Evolutionary conservation across 2,113 vertebrate genomes (phyloP).

Genomic region (Ceratotherium simum): DNA sequence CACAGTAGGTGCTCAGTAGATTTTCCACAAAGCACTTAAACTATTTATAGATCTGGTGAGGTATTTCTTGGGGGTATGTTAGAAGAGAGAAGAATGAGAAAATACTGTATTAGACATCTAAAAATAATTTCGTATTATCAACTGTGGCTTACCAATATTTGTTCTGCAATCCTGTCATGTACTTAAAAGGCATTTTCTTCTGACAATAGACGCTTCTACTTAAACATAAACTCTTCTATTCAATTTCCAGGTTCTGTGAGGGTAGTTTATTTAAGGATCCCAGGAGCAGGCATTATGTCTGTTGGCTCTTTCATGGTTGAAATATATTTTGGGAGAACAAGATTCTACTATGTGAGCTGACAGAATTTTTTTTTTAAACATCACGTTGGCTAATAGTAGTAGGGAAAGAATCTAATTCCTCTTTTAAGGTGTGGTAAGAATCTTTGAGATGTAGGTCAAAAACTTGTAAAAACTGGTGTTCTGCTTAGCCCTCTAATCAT

Average conservation of each 20-base stretch:
- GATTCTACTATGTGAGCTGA: not conserved
- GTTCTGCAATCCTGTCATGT: not conserved
- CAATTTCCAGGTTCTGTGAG: not conserved
- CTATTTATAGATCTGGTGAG: not conserved
- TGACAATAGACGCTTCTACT: slow-evolving; percentile 10
- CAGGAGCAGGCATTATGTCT: not conserved
- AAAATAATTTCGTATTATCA: slow-evolving; percentile 37
- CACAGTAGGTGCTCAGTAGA: not conserved
- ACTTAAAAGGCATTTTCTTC: not conserved
- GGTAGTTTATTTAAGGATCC: slow-evolving; percentile 38
- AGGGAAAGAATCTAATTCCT: not conserved
- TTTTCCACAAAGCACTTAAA: not conserved
- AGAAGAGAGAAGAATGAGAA: slow-evolving; percentile 1
- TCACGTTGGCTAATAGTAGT: not conserved
- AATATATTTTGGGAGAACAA: slow-evolving; percentile 39
- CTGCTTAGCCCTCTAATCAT: slow-evolving; percentile 34
- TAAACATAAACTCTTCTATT: not conserved
- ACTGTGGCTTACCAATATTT: not conserved
- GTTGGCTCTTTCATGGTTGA: not conserved
- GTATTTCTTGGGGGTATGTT: not conserved
- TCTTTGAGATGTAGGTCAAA: slow-evolving; percentile 13
- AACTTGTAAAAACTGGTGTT: slow-evolving; percentile 22
- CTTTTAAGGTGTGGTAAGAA: slow-evolving; percentile 32
- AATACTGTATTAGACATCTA: not conserved
- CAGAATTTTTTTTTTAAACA: not conserved